Conservation (phyloP, 2,113 vertebrate species). For the Pelecanus crispus region DNA sequence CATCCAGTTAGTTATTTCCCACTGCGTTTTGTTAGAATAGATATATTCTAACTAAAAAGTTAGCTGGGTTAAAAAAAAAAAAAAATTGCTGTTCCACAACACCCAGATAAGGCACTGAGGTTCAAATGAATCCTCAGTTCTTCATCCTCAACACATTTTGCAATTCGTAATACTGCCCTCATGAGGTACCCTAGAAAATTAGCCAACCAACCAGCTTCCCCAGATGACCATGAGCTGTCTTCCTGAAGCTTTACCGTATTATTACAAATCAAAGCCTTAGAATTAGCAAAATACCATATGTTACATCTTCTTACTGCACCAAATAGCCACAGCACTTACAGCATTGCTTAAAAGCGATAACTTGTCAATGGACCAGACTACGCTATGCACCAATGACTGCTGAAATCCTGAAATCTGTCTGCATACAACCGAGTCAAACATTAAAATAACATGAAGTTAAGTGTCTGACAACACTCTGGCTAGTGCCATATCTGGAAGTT, state of each 20-base stretch:
- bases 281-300: not conserved
- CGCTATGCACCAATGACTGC: fast-evolving
- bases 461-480: not conserved
- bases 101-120: not conserved
- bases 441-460: fast-evolving
- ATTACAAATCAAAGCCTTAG: not conserved
- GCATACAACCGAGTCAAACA: not conserved
- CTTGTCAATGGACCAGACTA: fast-evolving
- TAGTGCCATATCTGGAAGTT: not conserved
- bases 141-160: not conserved
- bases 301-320: not conserved
- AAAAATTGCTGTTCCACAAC: not conserved
- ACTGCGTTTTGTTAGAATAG: not conserved
- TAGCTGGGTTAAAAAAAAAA: not conserved
- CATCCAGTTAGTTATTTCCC: not conserved
- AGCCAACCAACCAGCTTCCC: not conserved
- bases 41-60: not conserved
- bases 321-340: not conserved
- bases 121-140: not conserved
- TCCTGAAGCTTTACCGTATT: not conserved
- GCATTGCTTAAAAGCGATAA: not conserved
- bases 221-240: not conserved
- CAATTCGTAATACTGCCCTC: slow-evolving; percentile 42
- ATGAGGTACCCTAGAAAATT: slow-evolving; percentile 40
- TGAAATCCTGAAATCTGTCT: not conserved